Conservation (phyloP, 2,888 invertebrate species). For the Pantelozetes paolii region DNA sequence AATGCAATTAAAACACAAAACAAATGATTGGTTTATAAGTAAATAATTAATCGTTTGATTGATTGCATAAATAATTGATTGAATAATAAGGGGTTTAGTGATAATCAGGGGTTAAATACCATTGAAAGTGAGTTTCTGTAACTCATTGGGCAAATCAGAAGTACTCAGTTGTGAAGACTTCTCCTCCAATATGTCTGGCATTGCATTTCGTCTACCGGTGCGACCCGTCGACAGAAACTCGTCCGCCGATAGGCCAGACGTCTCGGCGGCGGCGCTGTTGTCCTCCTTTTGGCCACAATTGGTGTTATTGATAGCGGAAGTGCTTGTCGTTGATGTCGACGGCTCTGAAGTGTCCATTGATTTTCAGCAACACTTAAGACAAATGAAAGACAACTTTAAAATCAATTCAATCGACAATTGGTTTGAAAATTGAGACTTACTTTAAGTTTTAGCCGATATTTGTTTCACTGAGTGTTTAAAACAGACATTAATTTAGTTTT, state of each 20-base stretch:
- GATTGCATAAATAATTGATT: neutral
- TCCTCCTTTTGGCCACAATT: neutral
- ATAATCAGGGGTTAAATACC: constrained; percentile 31
- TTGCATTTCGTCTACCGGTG: constrained; percentile 79
- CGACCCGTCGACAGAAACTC: constrained; percentile 80
- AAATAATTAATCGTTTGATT: too few relatives aligned
- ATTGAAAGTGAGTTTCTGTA: constrained; percentile 62
- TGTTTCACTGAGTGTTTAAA: too few relatives aligned
- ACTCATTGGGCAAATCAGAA: constrained; percentile 69
- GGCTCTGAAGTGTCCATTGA: constrained; percentile 11
- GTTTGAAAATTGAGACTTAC: too few relatives aligned
- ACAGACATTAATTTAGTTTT: too few relatives aligned
- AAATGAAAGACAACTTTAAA: neutral
- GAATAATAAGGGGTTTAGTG: neutral
- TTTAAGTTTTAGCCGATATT: too few relatives aligned
- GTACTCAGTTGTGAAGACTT: constrained; percentile 65
- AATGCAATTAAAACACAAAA: too few relatives aligned
- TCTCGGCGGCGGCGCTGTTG: neutral
- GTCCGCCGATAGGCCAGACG: constrained; percentile 51
- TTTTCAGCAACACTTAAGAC: neutral
- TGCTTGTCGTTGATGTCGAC: constrained; percentile 8
- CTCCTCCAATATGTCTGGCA: constrained; percentile 75
- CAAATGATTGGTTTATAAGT: too few relatives aligned
- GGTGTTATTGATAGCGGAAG: neutral
- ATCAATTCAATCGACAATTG: too few relatives aligned